Conservation (phyloP, 2,113 vertebrate genomes). For the Monopterus albus region DNA sequence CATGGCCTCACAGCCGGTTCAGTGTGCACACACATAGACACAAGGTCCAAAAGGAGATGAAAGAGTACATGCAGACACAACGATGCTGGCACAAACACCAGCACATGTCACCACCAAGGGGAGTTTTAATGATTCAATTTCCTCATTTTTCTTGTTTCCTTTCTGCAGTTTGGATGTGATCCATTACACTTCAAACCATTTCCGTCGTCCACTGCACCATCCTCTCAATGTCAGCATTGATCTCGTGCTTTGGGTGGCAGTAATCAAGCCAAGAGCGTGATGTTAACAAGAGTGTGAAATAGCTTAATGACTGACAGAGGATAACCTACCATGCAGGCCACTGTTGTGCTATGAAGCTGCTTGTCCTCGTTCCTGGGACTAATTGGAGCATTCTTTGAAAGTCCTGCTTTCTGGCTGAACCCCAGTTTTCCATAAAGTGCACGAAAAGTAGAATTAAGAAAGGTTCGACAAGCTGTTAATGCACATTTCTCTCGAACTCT, state of each 20-base stretch:
- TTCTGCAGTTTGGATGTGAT: constrained; percentile 28
- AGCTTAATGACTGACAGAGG: background rate
- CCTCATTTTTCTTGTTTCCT: constrained; percentile 24
- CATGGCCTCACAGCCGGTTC: constrained; percentile 68
- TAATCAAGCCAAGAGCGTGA: background rate
- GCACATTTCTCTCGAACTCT: background rate
- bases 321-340: background rate
- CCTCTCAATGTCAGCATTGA: background rate
- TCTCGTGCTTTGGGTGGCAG: background rate
- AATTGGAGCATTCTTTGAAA: too few species aligned
- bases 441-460: background rate
- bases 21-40: constrained; percentile 9
- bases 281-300: background rate
- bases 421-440: background rate
- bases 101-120: constrained; percentile 22
- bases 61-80: background rate
- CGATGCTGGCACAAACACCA: constrained; percentile 32
- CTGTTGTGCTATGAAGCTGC: background rate
- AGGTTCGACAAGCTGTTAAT: too few species aligned
- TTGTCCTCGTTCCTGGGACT: background rate
- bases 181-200: constrained; percentile 15
- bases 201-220: background rate
- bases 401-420: background rate
- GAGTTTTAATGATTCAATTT: constrained; percentile 55
- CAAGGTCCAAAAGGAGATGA: constrained; percentile 35